Conservation (phyloP, 2,797 vertebrate species). For the Mormyrops attenuatus region DNA sequence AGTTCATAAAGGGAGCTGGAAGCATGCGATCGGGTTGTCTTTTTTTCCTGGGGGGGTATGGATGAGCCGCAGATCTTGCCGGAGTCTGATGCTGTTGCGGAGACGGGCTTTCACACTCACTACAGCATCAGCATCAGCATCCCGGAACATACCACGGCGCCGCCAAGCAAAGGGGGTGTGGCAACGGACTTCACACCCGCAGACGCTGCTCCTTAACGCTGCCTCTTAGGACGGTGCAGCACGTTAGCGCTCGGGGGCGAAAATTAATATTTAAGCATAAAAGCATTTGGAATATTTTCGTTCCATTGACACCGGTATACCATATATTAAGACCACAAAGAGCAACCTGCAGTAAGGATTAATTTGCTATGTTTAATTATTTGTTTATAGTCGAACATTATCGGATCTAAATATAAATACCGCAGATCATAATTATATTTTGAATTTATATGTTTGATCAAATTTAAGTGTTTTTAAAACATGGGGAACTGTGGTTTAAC, state of each 20-base stretch:
- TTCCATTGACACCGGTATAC: neutral
- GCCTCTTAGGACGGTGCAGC: neutral
- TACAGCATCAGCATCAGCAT: slow-evolving; percentile 53
- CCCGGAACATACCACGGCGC: slow-evolving; percentile 65
- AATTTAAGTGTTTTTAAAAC: neutral
- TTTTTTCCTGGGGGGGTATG: slow-evolving; percentile 26
- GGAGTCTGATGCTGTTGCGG: slow-evolving; percentile 39
- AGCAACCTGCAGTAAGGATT: neutral
- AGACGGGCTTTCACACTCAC: slow-evolving; percentile 52
- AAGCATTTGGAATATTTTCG: neutral
- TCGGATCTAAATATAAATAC: neutral
- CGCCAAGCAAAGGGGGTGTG: slow-evolving; percentile 59
- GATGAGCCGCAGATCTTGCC: slow-evolving; percentile 37
- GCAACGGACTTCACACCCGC: slow-evolving; percentile 28
- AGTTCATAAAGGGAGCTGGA: slow-evolving; percentile 16
- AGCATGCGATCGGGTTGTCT: slow-evolving; percentile 25
- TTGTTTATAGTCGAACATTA: neutral
- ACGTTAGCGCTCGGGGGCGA: neutral
- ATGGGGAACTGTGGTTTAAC: neutral
- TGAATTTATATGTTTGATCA: neutral
- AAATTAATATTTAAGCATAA: neutral
- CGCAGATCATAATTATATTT: neutral
- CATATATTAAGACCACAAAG: neutral
- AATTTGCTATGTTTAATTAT: neutral
- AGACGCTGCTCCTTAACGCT: neutral